Base-by-base conservation (phyloP, 2,888 invertebrate species). In the Spatulosminthurus flaviceps region DNA sequence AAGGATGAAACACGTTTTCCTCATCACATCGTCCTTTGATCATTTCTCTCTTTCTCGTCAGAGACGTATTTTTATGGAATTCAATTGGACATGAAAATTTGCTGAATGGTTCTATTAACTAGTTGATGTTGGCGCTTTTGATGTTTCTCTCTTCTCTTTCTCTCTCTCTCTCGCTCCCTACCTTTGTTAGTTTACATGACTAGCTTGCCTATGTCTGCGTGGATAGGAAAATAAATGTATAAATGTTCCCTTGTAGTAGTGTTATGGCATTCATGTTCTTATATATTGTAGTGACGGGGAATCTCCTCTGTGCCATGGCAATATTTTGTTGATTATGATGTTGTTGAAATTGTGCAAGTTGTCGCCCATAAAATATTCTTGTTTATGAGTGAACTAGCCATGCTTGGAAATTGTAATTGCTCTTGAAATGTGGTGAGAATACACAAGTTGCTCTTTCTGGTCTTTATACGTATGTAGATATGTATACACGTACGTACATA, bases 61-160 rank as follows among this genome's bases (percentile, higher is more conserved):
- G 24, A 60, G 21, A 64, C 64, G 4, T 64, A 24, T 64, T 71
- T 71, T 71, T 42, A n/a, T 42, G 16, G 21, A 42, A 71, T 71
- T 71, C 70, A 64, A 64, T 64, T 64, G 64, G 64, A 64, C 64
- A 64, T 22, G 64, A 64, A 64, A 64, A 64, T 64, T 64, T 64
- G 64, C 41, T 71, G 70, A 71, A 71, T 71, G 34, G 70, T 71
- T 41, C 70, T 41, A 71, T 71, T 71, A 71, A 71, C 70, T 21
- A 71, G 70, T 29, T 71, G 70, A 71, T 71, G 29, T 71, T 71
- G 41, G 41, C 70, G 34, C 70, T 71, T 71, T 71, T 71, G 70
- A 71, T 71, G 70, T 41, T 34, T 69, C 69, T 69, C 34, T 64
- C 21, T 34, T 69, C 69, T 69, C 34, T 64, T 41, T 71, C 34